Percentiles rank a stretch among this genome's conserved stretches.
Evolutionary conservation across 2,113 vertebrate species (phyloP).

Genomic region (Sinocyclocheilus grahami): DNA sequence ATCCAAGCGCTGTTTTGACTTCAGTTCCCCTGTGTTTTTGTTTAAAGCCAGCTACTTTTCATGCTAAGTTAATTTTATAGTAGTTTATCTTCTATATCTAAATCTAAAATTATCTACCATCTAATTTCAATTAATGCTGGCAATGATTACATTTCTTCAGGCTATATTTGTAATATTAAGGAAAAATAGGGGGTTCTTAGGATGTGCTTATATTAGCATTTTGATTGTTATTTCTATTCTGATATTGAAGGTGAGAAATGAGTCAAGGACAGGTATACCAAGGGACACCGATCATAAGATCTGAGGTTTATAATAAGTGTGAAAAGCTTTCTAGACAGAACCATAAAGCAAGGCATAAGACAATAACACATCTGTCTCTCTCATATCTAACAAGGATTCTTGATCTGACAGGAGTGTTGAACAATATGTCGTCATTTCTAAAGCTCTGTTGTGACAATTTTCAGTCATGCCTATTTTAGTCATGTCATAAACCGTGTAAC

Average conservation of each 20-base stretch:
- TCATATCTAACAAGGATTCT: not conserved
- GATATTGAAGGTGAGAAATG: conserved; percentile 17
- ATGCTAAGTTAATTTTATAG: not conserved
- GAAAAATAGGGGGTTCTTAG: not conserved
- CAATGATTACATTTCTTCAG: not conserved
- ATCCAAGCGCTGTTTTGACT: conserved; percentile 18
- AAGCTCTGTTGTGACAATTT: not conserved
- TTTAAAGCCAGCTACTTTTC: not conserved
- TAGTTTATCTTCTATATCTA: not conserved
- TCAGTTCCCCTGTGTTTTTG: not conserved
- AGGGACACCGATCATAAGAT: conserved; percentile 1
- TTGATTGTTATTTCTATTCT: conserved; percentile 11
- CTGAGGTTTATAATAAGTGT: conserved; percentile 22
- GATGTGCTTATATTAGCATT: not conserved
- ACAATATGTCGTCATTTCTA: not conserved
- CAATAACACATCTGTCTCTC: not conserved
- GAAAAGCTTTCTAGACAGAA: conserved; percentile 4
- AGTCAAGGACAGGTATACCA: not conserved
- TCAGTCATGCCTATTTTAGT: conserved; percentile 3
- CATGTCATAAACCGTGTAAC: not conserved
- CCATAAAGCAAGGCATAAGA: not conserved
- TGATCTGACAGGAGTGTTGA: not conserved
- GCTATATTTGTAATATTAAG: not conserved
- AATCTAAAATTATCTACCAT: not conserved
- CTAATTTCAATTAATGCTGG: not conserved